Base-by-base conservation (phyloP, 2,888 invertebrate genomes). In the Cryptosula pallasiana region DNA sequence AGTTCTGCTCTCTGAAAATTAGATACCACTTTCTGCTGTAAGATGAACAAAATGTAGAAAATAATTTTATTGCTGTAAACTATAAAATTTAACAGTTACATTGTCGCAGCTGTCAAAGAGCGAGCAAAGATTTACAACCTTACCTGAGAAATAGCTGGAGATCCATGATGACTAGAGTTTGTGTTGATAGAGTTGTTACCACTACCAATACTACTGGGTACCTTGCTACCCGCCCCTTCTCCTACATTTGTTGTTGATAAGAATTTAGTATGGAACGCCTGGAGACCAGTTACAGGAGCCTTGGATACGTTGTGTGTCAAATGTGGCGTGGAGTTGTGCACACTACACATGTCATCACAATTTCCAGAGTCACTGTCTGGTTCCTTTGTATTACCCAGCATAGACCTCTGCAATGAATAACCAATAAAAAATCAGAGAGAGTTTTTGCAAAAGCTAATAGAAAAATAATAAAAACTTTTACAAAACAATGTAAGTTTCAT, bases 161-260 rank as follows among this genome's bases (percentile, higher is more conserved):
- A 63, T 27, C 63, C 63, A 5, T 63, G 2, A 13, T 63, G 63
- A 63, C 63, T 63, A 32, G 63, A 63, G 63, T 63, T 63, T 2
- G 63, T 63, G 32, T 63, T 63, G 5, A 63, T 27, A 32, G 63
- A 63, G 32, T 63, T 63, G 32, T 63, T 32, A 5, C 20, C 63
- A 63, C 63, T 63, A 32, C 32, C 32, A 32, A 63, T 63, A 32
- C 63, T 63, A 63, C 63, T 63, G 32, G 63, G 63, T 27, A 63
- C 63, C n/a, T 63, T 63, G 32, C 5, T 27, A 13, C 32, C 63
- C 29, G 5, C 5, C 63, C 27, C 63, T 27, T 63, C 32, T 27
- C 32, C 63, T n/a, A 63, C 5, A 2, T n/a, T n/a, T 3, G 63
- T 32, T 16, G 63, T 63, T 5, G 63, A 27, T 32, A 63, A 27